Percentiles rank a stretch among this genome's conserved stretches.
phyloP scores from a whole-genome alignment of 2,113 vertebrate species.

The Tetraodon nigroviridis region DNA sequence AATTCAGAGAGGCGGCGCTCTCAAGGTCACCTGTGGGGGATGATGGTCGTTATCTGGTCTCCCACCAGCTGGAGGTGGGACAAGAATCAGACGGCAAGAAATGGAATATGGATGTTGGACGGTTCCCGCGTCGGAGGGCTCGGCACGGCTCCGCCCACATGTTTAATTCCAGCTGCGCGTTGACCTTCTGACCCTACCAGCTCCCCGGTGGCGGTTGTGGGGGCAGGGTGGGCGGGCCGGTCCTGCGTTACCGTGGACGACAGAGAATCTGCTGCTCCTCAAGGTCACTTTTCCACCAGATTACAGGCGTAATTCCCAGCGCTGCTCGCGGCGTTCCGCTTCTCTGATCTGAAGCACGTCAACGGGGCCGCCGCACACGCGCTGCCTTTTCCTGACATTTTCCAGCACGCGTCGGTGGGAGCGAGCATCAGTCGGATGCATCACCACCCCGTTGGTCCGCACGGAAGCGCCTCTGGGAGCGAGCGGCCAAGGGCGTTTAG shows the following conservation, averaged over 20 bases:
- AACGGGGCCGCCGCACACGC: conserved; percentile 15
- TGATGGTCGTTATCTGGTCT: too few relatives aligned
- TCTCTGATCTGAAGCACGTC: conserved; percentile 8
- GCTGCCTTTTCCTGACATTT: conserved; percentile 53
- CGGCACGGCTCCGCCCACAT: conserved; percentile 1
- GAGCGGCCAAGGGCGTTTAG: conserved; percentile 20
- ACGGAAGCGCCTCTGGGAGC: too few relatives aligned
- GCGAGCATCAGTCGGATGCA: too few relatives aligned
- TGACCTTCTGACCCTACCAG: conserved; percentile 30
- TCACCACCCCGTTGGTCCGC: too few relatives aligned
- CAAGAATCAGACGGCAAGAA: conserved; percentile 5
- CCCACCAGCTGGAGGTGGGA: neutral
- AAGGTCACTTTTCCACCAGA: conserved; percentile 27
- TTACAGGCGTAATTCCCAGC: neutral
- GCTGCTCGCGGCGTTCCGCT: conserved; percentile 1
- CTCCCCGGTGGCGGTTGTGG: conserved; percentile 1
- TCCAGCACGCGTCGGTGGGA: neutral
- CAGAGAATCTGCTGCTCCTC: conserved; percentile 16
- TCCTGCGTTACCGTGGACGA: neutral
- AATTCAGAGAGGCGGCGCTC: too few relatives aligned
- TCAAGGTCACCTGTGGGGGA: too few relatives aligned
- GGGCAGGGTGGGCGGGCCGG: neutral
- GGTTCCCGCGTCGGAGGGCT: neutral
- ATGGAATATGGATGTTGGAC: conserved; percentile 23
- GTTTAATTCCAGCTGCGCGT: conserved; percentile 10